phyloP scores from a whole-genome alignment of 2,888 invertebrate genomes.

The Ennomos quercinarius region DNA sequence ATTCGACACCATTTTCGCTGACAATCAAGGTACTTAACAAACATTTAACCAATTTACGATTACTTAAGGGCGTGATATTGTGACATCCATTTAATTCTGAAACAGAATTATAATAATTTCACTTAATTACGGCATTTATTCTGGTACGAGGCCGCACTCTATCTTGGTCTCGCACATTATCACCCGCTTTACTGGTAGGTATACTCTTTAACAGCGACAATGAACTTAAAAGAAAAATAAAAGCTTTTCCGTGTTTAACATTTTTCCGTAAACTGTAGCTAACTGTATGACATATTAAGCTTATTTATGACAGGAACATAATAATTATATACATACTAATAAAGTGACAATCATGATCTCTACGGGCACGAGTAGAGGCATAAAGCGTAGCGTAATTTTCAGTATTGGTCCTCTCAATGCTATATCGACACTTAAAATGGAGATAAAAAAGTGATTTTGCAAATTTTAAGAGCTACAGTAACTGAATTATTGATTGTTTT shows the following conservation, averaged over 20 bases:
- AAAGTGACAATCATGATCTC: too few species aligned
- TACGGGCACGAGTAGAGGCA: too few species aligned
- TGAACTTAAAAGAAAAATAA: slow-evolving; percentile 72
- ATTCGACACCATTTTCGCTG: slow-evolving; percentile 50
- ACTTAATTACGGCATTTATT: slow-evolving; percentile 83
- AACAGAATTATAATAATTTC: slow-evolving; percentile 82
- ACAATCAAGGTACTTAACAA: slow-evolving; percentile 54
- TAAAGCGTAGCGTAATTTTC: slow-evolving; percentile 3
- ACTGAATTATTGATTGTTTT: slow-evolving; percentile 72
- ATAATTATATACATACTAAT: too few species aligned
- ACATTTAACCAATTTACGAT: slow-evolving; percentile 60
- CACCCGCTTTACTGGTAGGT: slow-evolving; percentile 49
- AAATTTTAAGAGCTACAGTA: slow-evolving; percentile 49
- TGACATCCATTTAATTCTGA: slow-evolving; percentile 78
- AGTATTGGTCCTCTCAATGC: slow-evolving; percentile 17
- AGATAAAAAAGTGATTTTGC: slow-evolving; percentile 48
- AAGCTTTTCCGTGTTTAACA: slow-evolving; percentile 68
- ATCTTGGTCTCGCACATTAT: slow-evolving; percentile 65
- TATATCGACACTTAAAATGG: slow-evolving; percentile 31
- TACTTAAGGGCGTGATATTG: slow-evolving; percentile 71
- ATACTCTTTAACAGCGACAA: slow-evolving; percentile 58
- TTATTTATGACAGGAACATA: too few species aligned
- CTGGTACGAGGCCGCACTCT: slow-evolving; percentile 67
- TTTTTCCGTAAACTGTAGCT: slow-evolving; percentile 54
- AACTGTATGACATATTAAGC: slow-evolving; percentile 11